Evolutionary conservation across 2,797 vertebrate genomes (phyloP).

Genomic region (Protonibea diacanthus): DNA sequence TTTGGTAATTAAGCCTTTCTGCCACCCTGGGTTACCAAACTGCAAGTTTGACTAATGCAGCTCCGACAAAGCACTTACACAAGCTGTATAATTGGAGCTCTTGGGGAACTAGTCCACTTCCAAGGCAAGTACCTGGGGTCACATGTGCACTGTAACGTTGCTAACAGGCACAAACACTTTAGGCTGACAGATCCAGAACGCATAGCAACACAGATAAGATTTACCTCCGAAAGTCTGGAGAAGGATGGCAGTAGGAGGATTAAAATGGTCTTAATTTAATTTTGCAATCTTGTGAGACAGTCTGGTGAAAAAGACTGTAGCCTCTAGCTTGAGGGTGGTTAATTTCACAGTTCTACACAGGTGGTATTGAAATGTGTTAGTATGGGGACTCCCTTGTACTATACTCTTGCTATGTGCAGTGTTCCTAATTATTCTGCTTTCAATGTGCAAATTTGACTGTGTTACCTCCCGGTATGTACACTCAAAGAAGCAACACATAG

Average conservation of each 20-base stretch:
- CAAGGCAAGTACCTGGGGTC: conserved; percentile 55
- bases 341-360: conserved; percentile 10
- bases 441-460: conserved; percentile 4
- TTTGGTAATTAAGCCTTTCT: conserved; percentile 57
- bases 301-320: conserved; percentile 1
- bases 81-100: conserved; percentile 60
- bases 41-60: conserved; percentile 55
- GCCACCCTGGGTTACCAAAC: conserved; percentile 43
- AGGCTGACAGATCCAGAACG: conserved; percentile 28
- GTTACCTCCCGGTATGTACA: not conserved
- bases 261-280: not conserved
- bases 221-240: not conserved
- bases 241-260: conserved; percentile 1
- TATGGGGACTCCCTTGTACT: not conserved
- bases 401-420: conserved; percentile 1
- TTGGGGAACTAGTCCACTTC: conserved; percentile 54
- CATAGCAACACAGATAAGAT: conserved; percentile 18
- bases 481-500: not conserved
- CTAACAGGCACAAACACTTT: conserved; percentile 35
- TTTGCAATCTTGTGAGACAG: not conserved
- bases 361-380: not conserved
- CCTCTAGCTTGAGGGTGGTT: not conserved
- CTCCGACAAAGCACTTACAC: conserved; percentile 52
- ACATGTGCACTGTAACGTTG: conserved; percentile 14
- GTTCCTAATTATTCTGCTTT: not conserved